These are phyloP conservation scores for Macropus fuliginosus DNA, from an alignment of 2,797 vertebrate species.

Conservation along the genomic window DNA sequence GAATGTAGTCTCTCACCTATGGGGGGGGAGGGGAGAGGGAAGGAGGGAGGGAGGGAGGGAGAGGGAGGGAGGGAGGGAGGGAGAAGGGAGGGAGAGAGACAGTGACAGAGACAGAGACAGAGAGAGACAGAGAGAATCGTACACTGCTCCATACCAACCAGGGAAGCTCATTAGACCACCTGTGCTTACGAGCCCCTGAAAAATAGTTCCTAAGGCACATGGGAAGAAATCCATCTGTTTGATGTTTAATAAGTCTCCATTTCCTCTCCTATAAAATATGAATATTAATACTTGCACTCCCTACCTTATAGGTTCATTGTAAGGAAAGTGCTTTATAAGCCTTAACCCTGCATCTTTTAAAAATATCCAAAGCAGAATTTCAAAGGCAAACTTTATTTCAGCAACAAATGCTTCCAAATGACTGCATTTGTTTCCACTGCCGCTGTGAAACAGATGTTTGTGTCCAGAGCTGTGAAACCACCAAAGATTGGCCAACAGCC, in stretches of 20 bases:
- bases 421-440: background rate
- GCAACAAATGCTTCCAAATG: conserved; percentile 1
- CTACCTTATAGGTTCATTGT: background rate
- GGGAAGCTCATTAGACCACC: background rate
- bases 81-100: too few species aligned
- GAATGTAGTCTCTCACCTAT: background rate
- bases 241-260: background rate
- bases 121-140: too few species aligned
- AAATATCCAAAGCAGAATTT: background rate
- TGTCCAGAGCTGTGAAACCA: background rate
- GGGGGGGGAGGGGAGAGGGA: too few species aligned
- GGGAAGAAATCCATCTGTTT: conserved; percentile 25
- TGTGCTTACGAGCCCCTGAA: background rate
- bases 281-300: background rate
- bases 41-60: too few species aligned
- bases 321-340: background rate
- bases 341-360: background rate
- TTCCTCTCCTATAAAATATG: background rate
- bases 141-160: background rate
- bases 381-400: background rate
- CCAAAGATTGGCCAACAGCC: background rate
- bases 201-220: background rate
- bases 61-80: too few species aligned
- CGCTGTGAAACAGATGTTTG: conserved; percentile 30
- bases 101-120: too few species aligned